Conservation (phyloP, 1,140 invertebrate species). For the Drosophila repletoides region DNA sequence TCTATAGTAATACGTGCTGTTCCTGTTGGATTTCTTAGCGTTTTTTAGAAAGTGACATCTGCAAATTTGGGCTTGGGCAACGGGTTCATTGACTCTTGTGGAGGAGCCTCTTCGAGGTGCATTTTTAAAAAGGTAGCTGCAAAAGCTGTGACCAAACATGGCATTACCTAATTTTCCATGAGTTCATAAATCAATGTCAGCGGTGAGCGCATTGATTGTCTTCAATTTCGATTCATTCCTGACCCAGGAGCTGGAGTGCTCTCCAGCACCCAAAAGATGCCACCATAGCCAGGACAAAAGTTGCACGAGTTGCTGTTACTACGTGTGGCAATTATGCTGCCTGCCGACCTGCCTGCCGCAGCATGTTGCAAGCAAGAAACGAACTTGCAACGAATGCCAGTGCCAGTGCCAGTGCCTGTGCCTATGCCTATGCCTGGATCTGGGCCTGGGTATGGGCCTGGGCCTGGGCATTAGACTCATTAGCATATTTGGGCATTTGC, state of each 20-base stretch:
- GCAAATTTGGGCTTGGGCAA: background rate
- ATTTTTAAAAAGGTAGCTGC: conserved; percentile 8
- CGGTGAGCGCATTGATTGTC: conserved; percentile 65
- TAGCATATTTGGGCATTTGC: conserved; percentile 81
- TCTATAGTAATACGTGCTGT: background rate
- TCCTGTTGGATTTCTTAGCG: background rate
- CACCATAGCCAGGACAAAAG: background rate
- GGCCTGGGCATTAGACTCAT: conserved; percentile 54
- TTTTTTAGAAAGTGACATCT: conserved; percentile 31
- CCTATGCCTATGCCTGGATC: too few relatives aligned
- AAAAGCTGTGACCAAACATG: conserved; percentile 67
- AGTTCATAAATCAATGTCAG: conserved; percentile 80
- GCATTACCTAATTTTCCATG: conserved; percentile 75
- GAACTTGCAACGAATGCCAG: too few relatives aligned
- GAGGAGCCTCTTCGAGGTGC: background rate
- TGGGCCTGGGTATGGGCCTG: too few relatives aligned
- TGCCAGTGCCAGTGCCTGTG: too few relatives aligned
- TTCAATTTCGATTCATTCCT: conserved; percentile 60
- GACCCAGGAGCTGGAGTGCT: conserved; percentile 47
- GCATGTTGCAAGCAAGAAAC: conserved; percentile 35
- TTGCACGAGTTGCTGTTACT: conserved; percentile 22
- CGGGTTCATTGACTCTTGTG: conserved; percentile 28
- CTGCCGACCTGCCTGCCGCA: too few relatives aligned
- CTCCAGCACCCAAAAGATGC: conserved; percentile 29
- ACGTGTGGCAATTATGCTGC: conserved; percentile 48